Conservation (phyloP, 1,140 invertebrate genomes). For the Orchesella cincta region DNA sequence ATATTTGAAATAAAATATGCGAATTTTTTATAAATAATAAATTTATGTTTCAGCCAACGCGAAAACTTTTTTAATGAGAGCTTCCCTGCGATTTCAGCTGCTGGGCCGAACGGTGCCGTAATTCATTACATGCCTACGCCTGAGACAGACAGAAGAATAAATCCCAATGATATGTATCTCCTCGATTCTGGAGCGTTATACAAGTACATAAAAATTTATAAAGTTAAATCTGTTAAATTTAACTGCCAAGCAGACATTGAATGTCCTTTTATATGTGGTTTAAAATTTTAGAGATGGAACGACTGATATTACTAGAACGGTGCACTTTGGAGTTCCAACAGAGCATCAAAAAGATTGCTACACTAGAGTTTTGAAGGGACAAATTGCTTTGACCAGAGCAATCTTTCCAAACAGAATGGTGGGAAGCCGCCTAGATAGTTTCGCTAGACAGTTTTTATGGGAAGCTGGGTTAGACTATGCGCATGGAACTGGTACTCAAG, state of each 20-base stretch:
- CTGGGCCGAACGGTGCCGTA: constrained; percentile 82
- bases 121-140: constrained; percentile 85
- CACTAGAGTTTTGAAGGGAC: constrained; percentile 85
- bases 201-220: no score
- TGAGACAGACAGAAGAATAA: constrained; percentile 72
- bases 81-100: constrained; percentile 87
- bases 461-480: constrained; percentile 89
- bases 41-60: constrained; percentile 8
- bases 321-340: constrained; percentile 81
- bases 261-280: no score
- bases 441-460: constrained; percentile 70
- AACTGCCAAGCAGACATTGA: no score
- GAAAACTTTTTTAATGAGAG: constrained; percentile 62
- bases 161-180: constrained; percentile 62
- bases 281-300: constrained; percentile 43
- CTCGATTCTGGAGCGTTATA: constrained; percentile 69
- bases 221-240: no score
- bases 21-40: no score
- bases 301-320: constrained; percentile 82
- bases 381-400: constrained; percentile 71
- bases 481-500: constrained; percentile 77
- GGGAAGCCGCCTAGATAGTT: constrained; percentile 57
- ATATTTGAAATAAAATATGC: no score
- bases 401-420: constrained; percentile 65
- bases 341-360: constrained; percentile 76